Evolutionary conservation across 2,888 invertebrate species (phyloP).

Genomic region (Ophonus ardosiacus): DNA sequence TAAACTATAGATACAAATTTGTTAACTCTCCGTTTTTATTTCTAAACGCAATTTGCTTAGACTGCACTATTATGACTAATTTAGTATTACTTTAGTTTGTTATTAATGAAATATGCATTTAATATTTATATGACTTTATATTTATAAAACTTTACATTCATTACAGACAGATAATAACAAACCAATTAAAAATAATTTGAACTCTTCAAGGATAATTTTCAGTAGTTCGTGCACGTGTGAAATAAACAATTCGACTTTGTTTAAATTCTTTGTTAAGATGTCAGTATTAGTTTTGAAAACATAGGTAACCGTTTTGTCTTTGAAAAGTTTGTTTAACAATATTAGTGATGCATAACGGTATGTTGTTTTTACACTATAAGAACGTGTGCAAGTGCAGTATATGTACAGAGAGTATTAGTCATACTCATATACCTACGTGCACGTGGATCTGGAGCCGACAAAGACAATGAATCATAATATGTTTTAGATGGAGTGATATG

Average conservation of each 20-base stretch:
- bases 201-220: neutral
- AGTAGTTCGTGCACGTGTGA: neutral
- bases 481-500: conserved; percentile 7
- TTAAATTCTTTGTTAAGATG: neutral
- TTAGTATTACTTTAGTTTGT: too few species aligned
- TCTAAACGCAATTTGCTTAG: too few species aligned
- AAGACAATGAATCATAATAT: conserved; percentile 7
- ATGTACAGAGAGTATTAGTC: conserved; percentile 36
- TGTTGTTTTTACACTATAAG: conserved; percentile 25
- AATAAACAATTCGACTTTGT: neutral
- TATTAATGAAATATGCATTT: too few species aligned
- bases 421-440: conserved; percentile 26
- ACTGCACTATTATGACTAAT: too few species aligned
- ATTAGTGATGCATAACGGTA: conserved; percentile 52
- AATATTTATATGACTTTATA: neutral
- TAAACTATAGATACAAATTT: too few species aligned
- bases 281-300: conserved; percentile 12
- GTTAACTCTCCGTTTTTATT: too few species aligned
- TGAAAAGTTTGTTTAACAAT: conserved; percentile 14
- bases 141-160: neutral
- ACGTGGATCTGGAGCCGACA: neutral
- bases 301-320: conserved; percentile 51
- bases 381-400: conserved; percentile 18
- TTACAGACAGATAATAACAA: neutral
- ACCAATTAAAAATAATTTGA: conserved; percentile 1